Percentiles rank a stretch among this genome's conserved stretches.
Evolutionary conservation across 2,113 vertebrate species (phyloP).

Genomic region (Chiloscyllium plagiosum): DNA sequence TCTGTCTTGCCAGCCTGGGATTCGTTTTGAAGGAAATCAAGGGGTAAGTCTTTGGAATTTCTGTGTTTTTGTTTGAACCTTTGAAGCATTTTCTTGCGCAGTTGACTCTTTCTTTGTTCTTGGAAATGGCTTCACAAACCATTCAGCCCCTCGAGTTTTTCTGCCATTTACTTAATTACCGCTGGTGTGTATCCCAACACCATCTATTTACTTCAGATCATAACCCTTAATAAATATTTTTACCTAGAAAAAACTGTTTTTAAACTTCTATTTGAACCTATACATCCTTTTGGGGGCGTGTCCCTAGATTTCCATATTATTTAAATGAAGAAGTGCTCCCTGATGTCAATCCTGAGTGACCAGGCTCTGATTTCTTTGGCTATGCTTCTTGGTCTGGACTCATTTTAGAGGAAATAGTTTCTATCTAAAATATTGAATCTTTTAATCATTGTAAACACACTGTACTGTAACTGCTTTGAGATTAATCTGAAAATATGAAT

Average conservation of each 20-base stretch:
- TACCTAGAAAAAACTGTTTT: not conserved
- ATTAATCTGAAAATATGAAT: no score
- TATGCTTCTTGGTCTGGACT: not conserved
- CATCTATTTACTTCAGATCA: not conserved
- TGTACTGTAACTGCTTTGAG: not conserved
- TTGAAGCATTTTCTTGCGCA: not conserved
- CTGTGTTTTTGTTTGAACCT: not conserved
- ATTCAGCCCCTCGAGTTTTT: not conserved
- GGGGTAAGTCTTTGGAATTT: constrained; percentile 71
- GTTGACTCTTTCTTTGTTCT: not conserved
- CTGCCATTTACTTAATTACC: not conserved
- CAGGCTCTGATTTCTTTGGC: not conserved
- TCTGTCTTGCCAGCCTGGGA: constrained; percentile 68
- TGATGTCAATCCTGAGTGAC: not conserved
- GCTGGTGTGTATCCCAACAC: not conserved
- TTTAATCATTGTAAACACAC: not conserved
- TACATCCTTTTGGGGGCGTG: no score
- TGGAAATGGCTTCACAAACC: not conserved
- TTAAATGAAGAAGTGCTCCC: not conserved
- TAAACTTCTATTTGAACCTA: not conserved
- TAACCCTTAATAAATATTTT: not conserved
- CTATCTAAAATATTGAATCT: not conserved
- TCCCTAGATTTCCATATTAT: not conserved
- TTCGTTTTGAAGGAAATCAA: constrained; percentile 90
- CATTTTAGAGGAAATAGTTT: no score